Evolutionary conservation across 2,888 invertebrate species (phyloP).

Genomic region (Melitaea athalia): DNA sequence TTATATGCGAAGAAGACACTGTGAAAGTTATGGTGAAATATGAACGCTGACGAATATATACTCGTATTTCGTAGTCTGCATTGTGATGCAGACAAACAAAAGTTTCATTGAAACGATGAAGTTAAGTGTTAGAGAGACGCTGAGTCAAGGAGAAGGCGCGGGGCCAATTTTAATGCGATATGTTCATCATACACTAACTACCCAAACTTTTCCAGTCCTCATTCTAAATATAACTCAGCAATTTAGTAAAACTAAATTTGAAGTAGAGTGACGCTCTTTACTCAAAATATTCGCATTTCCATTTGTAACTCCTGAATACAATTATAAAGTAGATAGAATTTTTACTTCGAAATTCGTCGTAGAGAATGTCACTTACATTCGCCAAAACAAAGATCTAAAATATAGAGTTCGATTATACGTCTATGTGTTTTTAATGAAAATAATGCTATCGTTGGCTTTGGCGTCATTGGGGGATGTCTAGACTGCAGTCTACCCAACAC

Average conservation of each 20-base stretch:
- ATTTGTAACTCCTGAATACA: no score
- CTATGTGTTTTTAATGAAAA: conserved; percentile 17
- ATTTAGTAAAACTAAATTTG: neutral
- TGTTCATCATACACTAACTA: conserved; percentile 19
- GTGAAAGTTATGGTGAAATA: conserved; percentile 3
- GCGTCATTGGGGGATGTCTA: conserved; percentile 62
- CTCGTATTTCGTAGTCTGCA: conserved; percentile 8
- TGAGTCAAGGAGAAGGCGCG: conserved; percentile 9
- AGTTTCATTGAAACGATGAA: conserved; percentile 7
- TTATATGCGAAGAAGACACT: neutral
- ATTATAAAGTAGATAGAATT: no score
- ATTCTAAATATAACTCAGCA: neutral
- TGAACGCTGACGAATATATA: conserved; percentile 11
- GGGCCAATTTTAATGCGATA: conserved; percentile 1
- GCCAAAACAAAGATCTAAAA: neutral
- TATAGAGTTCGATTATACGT: neutral
- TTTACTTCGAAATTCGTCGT: no score
- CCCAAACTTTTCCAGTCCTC: neutral
- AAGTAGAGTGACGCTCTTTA: no score
- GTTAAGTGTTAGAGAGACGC: conserved; percentile 7
- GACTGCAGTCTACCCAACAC: conserved; percentile 49
- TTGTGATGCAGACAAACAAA: conserved; percentile 24
- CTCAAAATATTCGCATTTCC: no score
- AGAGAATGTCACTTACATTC: neutral
- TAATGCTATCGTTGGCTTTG: conserved; percentile 31